These are phyloP conservation scores for Numenius phaeopus DNA, from an alignment of 2,797 vertebrate species.

Conservation along the genomic window DNA sequence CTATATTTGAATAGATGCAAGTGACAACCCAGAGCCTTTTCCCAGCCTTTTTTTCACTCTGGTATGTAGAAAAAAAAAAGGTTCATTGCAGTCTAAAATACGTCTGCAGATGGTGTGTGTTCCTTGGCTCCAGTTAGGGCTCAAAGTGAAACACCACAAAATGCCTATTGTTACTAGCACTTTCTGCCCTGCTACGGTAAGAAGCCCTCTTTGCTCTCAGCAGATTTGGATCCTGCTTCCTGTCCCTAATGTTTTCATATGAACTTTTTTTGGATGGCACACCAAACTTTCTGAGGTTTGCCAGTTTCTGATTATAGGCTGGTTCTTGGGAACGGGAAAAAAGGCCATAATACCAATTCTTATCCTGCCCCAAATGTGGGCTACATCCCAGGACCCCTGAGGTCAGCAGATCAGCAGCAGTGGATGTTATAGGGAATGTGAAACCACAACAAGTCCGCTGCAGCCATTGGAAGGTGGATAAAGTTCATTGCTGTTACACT, in stretches of 20 bases:
- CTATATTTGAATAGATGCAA: slow-evolving; percentile 60
- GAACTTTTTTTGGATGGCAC: slow-evolving; percentile 9
- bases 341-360: neutral
- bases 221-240: neutral
- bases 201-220: slow-evolving; percentile 6
- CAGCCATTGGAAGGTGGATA: slow-evolving; percentile 1
- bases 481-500: slow-evolving; percentile 12
- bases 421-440: neutral
- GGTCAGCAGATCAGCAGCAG: slow-evolving; percentile 29
- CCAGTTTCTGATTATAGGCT: slow-evolving; percentile 60
- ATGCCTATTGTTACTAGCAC: slow-evolving; percentile 17
- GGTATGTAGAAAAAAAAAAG: neutral
- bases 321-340: neutral
- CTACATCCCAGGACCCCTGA: slow-evolving; percentile 34
- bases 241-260: neutral
- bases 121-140: slow-evolving; percentile 9
- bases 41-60: neutral
- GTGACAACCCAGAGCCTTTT: slow-evolving; percentile 55
- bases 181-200: neutral
- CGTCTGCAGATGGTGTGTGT: slow-evolving; percentile 52
- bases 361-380: neutral
- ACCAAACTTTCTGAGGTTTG: slow-evolving; percentile 24
- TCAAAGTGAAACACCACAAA: slow-evolving; percentile 42
- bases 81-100: slow-evolving; percentile 31
- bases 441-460: neutral